Conservation (phyloP, 2,888 invertebrate species). For the Epirrhoe tristata region DNA sequence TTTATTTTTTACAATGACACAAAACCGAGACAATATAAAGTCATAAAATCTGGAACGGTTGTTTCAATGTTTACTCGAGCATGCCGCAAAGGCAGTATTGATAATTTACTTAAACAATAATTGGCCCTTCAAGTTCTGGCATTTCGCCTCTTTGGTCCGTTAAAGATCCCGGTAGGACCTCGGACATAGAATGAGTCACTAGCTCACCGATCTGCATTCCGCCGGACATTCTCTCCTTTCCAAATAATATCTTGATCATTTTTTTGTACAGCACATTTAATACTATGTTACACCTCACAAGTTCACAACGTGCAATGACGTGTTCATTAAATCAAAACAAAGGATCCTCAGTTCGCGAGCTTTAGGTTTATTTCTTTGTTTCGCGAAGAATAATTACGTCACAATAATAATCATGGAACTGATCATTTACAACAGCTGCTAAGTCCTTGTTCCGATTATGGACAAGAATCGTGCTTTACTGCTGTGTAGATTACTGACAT, state of each 20-base stretch:
- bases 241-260: constrained; percentile 58
- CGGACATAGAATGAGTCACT: constrained; percentile 70
- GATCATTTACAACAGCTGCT: constrained; percentile 83
- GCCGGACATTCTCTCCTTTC: constrained; percentile 68
- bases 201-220: constrained; percentile 66
- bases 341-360: constrained; percentile 54
- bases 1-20: constrained; percentile 42
- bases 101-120: constrained; percentile 48
- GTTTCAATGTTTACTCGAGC: constrained; percentile 46
- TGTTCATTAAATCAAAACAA: constrained; percentile 53
- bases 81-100: constrained; percentile 48
- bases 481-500: constrained; percentile 80
- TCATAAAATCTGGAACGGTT: constrained; percentile 50
- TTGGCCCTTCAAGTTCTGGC: constrained; percentile 51
- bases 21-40: constrained; percentile 49
- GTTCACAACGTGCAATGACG: constrained; percentile 30
- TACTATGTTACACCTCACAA: constrained; percentile 45
- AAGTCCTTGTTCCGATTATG: constrained; percentile 84
- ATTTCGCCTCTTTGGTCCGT: constrained; percentile 55
- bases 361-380: constrained; percentile 76
- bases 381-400: constrained; percentile 75
- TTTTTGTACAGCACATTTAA: constrained; percentile 46
- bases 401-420: constrained; percentile 76
- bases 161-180: constrained; percentile 57
- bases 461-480: constrained; percentile 79